phyloP scores from a whole-genome alignment of 2,888 invertebrate genomes.

The Acleris cristana region DNA sequence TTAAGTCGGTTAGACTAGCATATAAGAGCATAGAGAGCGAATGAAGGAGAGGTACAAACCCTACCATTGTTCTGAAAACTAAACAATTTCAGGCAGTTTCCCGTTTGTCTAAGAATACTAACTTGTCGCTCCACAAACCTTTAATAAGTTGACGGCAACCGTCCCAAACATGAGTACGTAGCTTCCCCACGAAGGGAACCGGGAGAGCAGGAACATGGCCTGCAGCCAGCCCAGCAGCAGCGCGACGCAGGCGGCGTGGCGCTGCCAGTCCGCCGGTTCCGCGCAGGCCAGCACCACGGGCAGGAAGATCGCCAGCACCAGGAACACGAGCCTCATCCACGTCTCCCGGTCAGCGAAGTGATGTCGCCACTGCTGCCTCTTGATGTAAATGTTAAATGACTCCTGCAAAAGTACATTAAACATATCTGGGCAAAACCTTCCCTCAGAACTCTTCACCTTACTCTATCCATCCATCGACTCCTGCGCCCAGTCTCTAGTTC shows the following conservation, averaged over 20 bases:
- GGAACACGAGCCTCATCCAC: not conserved
- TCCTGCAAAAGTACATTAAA: constrained; percentile 5
- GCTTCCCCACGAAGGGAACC: constrained; percentile 66
- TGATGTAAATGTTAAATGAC: constrained; percentile 6
- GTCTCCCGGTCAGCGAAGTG: constrained; percentile 4
- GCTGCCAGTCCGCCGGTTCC: constrained; percentile 5
- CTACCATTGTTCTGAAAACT: no score
- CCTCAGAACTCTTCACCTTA: no score
- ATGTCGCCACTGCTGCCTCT: not conserved
- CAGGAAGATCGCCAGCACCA: constrained; percentile 2
- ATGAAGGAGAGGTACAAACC: no score
- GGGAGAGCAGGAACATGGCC: constrained; percentile 65
- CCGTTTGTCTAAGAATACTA: no score
- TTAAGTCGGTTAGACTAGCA: no score
- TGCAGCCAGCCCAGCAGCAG: constrained; percentile 68
- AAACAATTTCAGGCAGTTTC: no score
- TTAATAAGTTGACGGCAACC: constrained; percentile 64
- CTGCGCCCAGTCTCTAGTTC: no score
- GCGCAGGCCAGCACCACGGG: not conserved
- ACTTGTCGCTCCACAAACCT: constrained; percentile 47
- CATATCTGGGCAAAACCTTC: no score
- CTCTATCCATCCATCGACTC: no score
- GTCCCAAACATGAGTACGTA: constrained; percentile 73
- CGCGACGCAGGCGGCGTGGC: constrained; percentile 40
- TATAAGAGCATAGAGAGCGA: no score